A percentile compares a stretch with the other conserved stretches of the same genome.
These are phyloP conservation scores for Drepana arcuata DNA, from an alignment of 1,140 invertebrate species.

Conservation along the genomic window DNA sequence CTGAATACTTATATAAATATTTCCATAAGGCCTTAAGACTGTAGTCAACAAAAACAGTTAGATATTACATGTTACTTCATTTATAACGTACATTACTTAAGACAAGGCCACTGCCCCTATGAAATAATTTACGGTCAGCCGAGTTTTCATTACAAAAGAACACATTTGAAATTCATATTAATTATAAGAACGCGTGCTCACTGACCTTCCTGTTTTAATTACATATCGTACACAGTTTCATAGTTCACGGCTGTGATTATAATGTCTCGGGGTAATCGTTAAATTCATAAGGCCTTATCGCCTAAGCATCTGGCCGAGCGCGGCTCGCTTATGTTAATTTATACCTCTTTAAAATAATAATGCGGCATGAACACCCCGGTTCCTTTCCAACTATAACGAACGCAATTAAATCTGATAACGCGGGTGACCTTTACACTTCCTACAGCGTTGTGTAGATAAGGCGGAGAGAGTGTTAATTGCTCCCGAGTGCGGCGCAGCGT, in stretches of 20 bases:
- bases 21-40: no score
- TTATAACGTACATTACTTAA: constrained; percentile 38
- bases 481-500: constrained; percentile 22
- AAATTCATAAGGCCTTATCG: constrained; percentile 48
- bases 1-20: no score
- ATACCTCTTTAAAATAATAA: constrained; percentile 56
- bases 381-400: constrained; percentile 51
- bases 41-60: no score
- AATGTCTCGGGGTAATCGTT: constrained; percentile 49
- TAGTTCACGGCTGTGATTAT: constrained; percentile 69
- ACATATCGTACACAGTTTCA: constrained; percentile 44
- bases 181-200: constrained; percentile 61
- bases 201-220: constrained; percentile 67
- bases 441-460: constrained; percentile 34
- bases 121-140: constrained; percentile 63
- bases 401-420: constrained; percentile 63
- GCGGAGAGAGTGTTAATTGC: constrained; percentile 48
- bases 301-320: constrained; percentile 32
- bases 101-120: constrained; percentile 57
- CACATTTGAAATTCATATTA: constrained; percentile 63
- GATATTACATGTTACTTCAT: no score
- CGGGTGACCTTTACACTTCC: constrained; percentile 64
- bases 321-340: constrained; percentile 48
- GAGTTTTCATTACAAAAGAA: constrained; percentile 57
- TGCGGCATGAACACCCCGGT: constrained; percentile 41